Percentiles rank a stretch among this genome's conserved stretches.
Evolutionary conservation across 2,113 vertebrate species (phyloP).

Genomic region (Bufo gargarizans): DNA sequence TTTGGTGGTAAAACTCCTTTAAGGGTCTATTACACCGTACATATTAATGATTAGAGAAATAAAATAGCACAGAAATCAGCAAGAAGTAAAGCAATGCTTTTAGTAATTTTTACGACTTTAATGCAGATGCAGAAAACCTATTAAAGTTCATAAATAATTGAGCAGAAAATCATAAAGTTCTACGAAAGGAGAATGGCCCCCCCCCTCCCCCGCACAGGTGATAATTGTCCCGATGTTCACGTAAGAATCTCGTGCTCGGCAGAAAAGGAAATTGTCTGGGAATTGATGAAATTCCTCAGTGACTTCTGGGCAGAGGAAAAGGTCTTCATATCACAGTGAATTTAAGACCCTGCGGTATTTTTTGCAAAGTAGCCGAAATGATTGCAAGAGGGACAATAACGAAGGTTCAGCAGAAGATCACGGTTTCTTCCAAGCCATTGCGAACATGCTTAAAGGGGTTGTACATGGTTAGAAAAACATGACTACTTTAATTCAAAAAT

Average conservation of each 20-base stretch:
- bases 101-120: not conserved
- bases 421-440: not conserved
- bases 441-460: not conserved
- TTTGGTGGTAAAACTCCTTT: too few species aligned
- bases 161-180: slow-evolving; percentile 12
- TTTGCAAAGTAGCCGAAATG: not conserved
- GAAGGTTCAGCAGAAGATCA: not conserved
- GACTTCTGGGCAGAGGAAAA: not conserved
- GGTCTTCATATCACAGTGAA: not conserved
- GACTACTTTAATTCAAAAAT: not conserved
- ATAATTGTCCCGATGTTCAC: slow-evolving; percentile 6
- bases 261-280: slow-evolving; percentile 20
- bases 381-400: not conserved
- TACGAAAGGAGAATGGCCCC: not conserved
- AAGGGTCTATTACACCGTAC: too few species aligned
- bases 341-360: not conserved
- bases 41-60: not conserved
- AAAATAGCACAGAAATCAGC: not conserved
- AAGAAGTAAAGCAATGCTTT: not conserved
- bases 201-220: not conserved
- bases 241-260: not conserved
- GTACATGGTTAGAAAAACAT: not conserved
- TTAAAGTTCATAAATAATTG: slow-evolving; percentile 23
- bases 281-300: slow-evolving; percentile 11
- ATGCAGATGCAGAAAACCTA: not conserved